Conservation (phyloP, 2,113 vertebrate species). For the Rynchops niger region DNA sequence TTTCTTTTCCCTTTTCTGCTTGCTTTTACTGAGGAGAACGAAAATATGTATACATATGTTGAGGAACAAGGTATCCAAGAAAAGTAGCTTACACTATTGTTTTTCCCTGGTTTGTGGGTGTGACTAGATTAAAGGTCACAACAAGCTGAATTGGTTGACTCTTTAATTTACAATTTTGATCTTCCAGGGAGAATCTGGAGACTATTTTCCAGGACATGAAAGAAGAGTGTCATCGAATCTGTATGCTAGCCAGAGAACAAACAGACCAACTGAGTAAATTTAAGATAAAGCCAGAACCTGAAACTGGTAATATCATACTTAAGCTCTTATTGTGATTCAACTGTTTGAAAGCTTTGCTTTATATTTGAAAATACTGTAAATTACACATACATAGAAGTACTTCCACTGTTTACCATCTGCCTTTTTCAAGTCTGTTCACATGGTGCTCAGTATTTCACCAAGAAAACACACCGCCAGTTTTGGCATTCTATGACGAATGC, state of each 20-base stretch:
- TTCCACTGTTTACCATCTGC: constrained; percentile 67
- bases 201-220: constrained; percentile 87
- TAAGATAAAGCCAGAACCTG: constrained; percentile 81
- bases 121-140: constrained; percentile 42
- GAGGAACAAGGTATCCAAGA: constrained; percentile 17
- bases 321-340: constrained; percentile 71
- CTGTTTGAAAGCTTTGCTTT: constrained; percentile 70
- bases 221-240: constrained; percentile 91
- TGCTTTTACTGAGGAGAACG: constrained; percentile 17
- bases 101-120: background rate
- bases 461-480: constrained; percentile 53
- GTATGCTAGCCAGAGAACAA: constrained; percentile 86
- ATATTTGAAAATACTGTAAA: constrained; percentile 72
- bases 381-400: constrained; percentile 63
- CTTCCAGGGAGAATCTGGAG: constrained; percentile 85
- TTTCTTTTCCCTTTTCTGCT: constrained; percentile 29
- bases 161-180: constrained; percentile 60
- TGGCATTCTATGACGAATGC: constrained; percentile 58
- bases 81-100: background rate
- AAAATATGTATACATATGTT: constrained; percentile 5
- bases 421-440: constrained; percentile 67
- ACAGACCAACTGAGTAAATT: constrained; percentile 92
- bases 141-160: constrained; percentile 9
- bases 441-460: constrained; percentile 57
- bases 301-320: constrained; percentile 83